Percentiles rank a stretch among this genome's conserved stretches.
phyloP scores from a whole-genome alignment of 2,888 invertebrate species.

The Amorpha juglandis region DNA sequence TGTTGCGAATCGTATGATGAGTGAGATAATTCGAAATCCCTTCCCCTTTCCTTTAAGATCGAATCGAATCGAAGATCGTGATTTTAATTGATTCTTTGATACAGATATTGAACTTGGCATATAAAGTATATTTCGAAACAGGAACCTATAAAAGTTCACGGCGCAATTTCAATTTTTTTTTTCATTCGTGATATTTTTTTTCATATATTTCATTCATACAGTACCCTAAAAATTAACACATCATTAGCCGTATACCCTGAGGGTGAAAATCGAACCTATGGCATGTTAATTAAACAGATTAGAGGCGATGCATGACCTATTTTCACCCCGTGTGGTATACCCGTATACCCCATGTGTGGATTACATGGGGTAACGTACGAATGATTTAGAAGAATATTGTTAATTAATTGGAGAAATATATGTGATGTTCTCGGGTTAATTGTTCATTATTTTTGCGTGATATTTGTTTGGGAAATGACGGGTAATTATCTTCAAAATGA shows the following conservation, averaged over 20 bases:
- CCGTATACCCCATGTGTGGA: constrained; percentile 48
- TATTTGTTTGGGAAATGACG: too few relatives aligned
- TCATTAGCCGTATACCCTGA: constrained; percentile 64
- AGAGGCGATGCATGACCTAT: constrained; percentile 75
- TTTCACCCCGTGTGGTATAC: constrained; percentile 66
- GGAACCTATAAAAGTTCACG: too few relatives aligned
- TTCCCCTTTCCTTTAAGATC: too few relatives aligned
- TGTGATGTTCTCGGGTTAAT: constrained; percentile 55
- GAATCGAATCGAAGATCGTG: too few relatives aligned
- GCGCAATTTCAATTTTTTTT: too few relatives aligned
- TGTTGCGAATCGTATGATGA: too few relatives aligned
- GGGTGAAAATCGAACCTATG: constrained; percentile 74
- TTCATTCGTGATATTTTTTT: background rate
- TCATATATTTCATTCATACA: too few relatives aligned
- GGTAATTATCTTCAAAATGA: too few relatives aligned
- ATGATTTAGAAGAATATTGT: constrained; percentile 75
- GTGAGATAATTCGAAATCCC: too few relatives aligned
- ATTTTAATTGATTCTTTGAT: too few relatives aligned
- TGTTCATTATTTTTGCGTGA: constrained; percentile 42
- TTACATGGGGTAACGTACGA: constrained; percentile 50
- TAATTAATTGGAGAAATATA: constrained; percentile 78
- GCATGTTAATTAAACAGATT: constrained; percentile 82
- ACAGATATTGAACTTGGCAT: too few relatives aligned
- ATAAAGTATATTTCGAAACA: too few relatives aligned
- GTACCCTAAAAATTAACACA: constrained; percentile 60